Conservation (phyloP, 2,113 vertebrate genomes). For the Phodopus roborovskii region DNA sequence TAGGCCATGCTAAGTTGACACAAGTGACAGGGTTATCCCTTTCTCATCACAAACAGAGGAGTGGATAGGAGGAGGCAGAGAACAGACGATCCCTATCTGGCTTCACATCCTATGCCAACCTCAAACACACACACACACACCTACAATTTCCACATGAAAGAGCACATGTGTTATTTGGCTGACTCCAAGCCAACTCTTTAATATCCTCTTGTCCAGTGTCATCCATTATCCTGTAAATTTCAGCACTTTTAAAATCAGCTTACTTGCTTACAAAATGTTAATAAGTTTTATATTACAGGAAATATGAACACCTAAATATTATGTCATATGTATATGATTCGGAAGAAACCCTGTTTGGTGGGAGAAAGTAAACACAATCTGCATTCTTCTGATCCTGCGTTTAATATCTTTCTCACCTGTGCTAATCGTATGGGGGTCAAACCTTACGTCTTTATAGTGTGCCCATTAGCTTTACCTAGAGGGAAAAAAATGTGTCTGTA, state of each 20-base stretch:
- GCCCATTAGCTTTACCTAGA: neutral
- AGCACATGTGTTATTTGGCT: neutral
- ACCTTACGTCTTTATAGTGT: neutral
- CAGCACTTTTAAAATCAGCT: neutral
- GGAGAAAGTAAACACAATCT: neutral
- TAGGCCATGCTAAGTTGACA: no score
- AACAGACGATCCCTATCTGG: no score
- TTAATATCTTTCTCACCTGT: neutral
- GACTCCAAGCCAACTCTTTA: neutral
- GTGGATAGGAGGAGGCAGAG: no score
- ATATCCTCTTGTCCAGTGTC: neutral
- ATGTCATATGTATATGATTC: neutral
- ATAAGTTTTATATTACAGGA: conserved; percentile 10
- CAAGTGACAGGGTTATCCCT: no score
- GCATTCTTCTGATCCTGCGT: neutral
- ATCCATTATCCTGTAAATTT: neutral
- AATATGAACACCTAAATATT: neutral
- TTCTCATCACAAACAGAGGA: no score
- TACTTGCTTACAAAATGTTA: neutral
- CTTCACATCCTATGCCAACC: no score
- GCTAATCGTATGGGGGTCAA: neutral
- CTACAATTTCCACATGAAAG: neutral
- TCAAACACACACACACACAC: neutral
- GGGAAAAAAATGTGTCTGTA: neutral
- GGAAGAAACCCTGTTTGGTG: neutral